These are phyloP conservation scores for Sphenodon punctatus DNA, from an alignment of 2,797 vertebrate species.

Conservation along the genomic window DNA sequence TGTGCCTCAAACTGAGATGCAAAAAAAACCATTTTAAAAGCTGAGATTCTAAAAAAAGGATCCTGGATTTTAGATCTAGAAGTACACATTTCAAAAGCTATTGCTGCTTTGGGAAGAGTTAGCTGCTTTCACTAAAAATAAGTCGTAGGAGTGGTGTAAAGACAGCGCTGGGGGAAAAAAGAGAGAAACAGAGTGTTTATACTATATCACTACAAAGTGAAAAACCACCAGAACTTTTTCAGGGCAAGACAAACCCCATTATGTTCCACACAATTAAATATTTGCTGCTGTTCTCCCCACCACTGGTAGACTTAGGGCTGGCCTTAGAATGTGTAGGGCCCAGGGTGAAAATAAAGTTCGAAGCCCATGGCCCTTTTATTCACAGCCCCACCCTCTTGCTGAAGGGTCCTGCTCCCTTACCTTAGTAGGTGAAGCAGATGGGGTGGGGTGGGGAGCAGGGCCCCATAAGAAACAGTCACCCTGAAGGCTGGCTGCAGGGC, in stretches of 20 bases:
- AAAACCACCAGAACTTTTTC: neutral
- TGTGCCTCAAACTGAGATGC: no score
- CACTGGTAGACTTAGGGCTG: no score
- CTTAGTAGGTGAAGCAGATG: no score
- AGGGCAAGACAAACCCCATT: neutral
- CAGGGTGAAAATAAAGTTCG: no score
- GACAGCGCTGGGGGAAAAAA: neutral
- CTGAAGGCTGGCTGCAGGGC: no score
- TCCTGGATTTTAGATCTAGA: neutral
- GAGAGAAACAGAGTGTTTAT: neutral
- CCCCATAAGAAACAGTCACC: no score
- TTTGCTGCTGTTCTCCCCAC: neutral
- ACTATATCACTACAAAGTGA: neutral
- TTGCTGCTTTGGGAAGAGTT: neutral
- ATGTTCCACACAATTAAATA: neutral
- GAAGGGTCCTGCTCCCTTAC: no score
- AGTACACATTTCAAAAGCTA: neutral
- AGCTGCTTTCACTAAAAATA: neutral
- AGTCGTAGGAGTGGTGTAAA: neutral
- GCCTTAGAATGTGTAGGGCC: no score
- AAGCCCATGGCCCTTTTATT: no score
- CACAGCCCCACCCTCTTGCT: no score
- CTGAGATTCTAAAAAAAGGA: neutral
- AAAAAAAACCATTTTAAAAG: neutral
- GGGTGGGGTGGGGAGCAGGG: no score